Evolutionary conservation across 1,140 invertebrate species (phyloP).

Genomic region (Andricus grossulariae): DNA sequence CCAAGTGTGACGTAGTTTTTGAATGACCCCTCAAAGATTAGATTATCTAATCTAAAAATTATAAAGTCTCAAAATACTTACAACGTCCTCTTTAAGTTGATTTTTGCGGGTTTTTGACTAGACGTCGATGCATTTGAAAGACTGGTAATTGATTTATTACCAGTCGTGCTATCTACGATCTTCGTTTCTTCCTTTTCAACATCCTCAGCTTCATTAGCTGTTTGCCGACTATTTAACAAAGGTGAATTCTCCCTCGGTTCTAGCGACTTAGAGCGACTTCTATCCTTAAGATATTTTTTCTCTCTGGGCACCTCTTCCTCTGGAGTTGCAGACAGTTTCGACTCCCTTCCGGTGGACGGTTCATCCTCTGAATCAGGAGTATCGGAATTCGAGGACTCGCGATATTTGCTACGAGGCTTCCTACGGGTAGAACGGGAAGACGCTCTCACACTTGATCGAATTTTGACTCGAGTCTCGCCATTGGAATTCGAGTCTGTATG

Average conservation of each 20-base stretch:
- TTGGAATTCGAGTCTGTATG: constrained; percentile 59
- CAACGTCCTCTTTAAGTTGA: constrained; percentile 72
- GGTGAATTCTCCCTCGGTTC: constrained; percentile 44
- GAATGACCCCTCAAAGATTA: too few species aligned
- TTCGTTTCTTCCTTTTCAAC: constrained; percentile 20
- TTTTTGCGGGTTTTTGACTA: constrained; percentile 66
- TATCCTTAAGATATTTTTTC: constrained; percentile 43
- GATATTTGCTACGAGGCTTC: constrained; percentile 68
- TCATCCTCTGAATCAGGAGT: constrained; percentile 68
- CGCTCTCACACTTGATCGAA: constrained; percentile 38
- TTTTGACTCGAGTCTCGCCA: constrained; percentile 47
- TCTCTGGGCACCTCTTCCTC: constrained; percentile 40
- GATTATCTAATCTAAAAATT: neutral
- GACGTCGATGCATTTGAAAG: constrained; percentile 40
- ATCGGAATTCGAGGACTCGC: constrained; percentile 69
- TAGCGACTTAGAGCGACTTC: constrained; percentile 44
- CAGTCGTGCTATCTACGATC: constrained; percentile 19
- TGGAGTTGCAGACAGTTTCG: constrained; percentile 33
- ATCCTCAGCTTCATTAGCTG: neutral
- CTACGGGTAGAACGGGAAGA: constrained; percentile 54
- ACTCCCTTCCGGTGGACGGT: constrained; percentile 46
- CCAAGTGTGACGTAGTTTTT: too few species aligned
- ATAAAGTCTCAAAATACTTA: constrained; percentile 53
- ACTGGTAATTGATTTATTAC: constrained; percentile 35
- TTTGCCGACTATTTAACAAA: constrained; percentile 45